Conservation (phyloP, 1,140 invertebrate genomes). For the Panagrolaimus sp. region DNA sequence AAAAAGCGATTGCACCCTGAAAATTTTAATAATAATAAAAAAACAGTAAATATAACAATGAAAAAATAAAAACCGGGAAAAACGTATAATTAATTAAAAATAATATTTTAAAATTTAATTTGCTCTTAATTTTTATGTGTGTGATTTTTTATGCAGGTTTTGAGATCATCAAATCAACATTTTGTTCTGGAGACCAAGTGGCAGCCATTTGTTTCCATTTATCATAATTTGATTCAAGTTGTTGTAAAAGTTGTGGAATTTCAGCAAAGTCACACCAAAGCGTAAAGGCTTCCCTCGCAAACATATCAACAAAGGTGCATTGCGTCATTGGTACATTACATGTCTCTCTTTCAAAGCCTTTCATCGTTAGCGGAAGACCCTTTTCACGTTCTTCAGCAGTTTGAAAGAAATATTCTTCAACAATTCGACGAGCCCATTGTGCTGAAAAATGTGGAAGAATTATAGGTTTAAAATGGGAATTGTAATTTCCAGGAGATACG, state of each 20-base stretch:
- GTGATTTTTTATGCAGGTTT: too few relatives aligned
- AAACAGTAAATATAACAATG: too few relatives aligned
- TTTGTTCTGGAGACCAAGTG: constrained; percentile 40
- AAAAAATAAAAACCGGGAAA: too few relatives aligned
- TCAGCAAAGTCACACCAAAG: constrained; percentile 56
- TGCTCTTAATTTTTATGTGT: too few relatives aligned
- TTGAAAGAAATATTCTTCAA: constrained; percentile 56
- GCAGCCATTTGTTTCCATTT: constrained; percentile 40
- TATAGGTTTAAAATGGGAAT: too few relatives aligned
- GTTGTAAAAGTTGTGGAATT: constrained; percentile 39
- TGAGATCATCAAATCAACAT: constrained; percentile 19
- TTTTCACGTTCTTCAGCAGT: constrained; percentile 55
- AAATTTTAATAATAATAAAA: too few relatives aligned
- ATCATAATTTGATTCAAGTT: constrained; percentile 50
- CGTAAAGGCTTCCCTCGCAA: constrained; percentile 54
- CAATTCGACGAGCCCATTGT: constrained; percentile 54
- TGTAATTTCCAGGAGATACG: too few relatives aligned
- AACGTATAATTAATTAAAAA: too few relatives aligned
- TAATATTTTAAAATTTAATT: too few relatives aligned
- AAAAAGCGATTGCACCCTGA: too few relatives aligned
- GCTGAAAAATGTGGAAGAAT: too few relatives aligned
- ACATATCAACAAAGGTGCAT: constrained; percentile 52
- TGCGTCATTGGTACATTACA: constrained; percentile 51
- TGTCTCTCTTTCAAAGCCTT: constrained; percentile 56
- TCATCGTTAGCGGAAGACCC: constrained; percentile 55